Conservation (phyloP, 2,797 vertebrate species). For the Sebastes steindachneri region DNA sequence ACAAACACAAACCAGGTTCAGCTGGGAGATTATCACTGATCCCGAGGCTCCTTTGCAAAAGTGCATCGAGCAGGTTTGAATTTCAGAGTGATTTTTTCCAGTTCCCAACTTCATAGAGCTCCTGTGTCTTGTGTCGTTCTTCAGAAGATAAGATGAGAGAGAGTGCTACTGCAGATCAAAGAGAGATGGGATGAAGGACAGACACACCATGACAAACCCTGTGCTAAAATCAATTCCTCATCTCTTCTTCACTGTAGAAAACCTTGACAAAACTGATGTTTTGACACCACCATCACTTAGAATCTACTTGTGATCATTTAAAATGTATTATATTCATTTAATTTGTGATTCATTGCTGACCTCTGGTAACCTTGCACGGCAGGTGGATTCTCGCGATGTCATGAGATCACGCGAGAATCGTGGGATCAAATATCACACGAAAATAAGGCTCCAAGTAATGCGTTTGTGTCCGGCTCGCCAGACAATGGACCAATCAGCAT, state of each 20-base stretch:
- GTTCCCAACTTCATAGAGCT: conserved; percentile 9
- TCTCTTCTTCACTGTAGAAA: not conserved
- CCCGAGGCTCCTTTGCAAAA: conserved; percentile 44
- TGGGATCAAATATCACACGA: too few relatives aligned
- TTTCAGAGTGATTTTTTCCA: conserved; percentile 44
- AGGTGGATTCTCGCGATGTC: too few relatives aligned
- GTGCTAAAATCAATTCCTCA: not conserved
- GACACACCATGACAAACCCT: not conserved
- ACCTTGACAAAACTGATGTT: not conserved
- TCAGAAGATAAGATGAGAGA: conserved; percentile 39
- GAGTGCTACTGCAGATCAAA: conserved; percentile 35
- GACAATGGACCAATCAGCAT: too few relatives aligned
- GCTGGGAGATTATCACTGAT: conserved; percentile 56
- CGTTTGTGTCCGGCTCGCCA: too few relatives aligned
- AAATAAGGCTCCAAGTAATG: too few relatives aligned
- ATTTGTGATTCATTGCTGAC: not conserved
- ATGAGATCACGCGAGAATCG: too few relatives aligned
- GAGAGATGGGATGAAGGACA: conserved; percentile 11
- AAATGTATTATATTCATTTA: not conserved
- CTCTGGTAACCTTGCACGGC: not conserved
- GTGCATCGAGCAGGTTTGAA: conserved; percentile 23
- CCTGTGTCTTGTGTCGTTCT: conserved; percentile 20
- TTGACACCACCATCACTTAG: not conserved
- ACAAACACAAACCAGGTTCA: conserved; percentile 76
- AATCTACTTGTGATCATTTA: not conserved